Conservation (phyloP, 2,797 vertebrate species). For the Microhierax caerulescens region DNA sequence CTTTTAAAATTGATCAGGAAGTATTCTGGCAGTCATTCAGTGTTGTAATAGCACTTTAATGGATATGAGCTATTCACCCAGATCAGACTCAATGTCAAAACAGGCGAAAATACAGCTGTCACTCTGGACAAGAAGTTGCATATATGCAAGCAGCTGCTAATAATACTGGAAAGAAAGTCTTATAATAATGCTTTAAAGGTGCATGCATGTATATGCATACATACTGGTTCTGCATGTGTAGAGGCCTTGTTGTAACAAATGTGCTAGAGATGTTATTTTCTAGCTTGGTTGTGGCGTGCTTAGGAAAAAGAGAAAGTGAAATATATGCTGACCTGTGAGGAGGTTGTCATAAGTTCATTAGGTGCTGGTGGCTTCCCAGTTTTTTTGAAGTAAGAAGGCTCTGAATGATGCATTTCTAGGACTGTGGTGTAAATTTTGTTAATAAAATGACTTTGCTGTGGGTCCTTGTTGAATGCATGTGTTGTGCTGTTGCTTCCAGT, state of each 20-base stretch:
- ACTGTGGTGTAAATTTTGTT: neutral
- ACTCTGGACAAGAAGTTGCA: slow-evolving; percentile 83
- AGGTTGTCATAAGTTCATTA: neutral
- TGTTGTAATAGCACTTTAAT: slow-evolving; percentile 90
- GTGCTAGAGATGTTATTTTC: neutral
- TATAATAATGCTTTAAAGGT: slow-evolving; percentile 67
- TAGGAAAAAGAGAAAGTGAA: neutral
- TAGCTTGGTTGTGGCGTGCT: neutral
- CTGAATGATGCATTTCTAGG: neutral
- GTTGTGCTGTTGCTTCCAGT: neutral
- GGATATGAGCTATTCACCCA: slow-evolving; percentile 88
- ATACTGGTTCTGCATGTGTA: neutral
- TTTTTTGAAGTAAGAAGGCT: neutral
- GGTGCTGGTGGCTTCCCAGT: neutral
- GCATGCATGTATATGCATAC: neutral
- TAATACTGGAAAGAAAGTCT: slow-evolving; percentile 71
- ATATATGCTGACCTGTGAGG: neutral
- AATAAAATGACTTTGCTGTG: neutral
- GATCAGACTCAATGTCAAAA: slow-evolving; percentile 87
- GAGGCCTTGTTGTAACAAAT: neutral
- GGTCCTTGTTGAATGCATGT: neutral
- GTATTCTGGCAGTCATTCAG: slow-evolving; percentile 87
- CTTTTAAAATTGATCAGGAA: slow-evolving; percentile 90
- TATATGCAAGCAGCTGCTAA: slow-evolving; percentile 82
- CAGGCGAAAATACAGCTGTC: slow-evolving; percentile 88